A percentile compares a stretch with the other conserved stretches of the same genome.
Conservation (phyloP, 2,888 invertebrate species). For the Automeris io region DNA sequence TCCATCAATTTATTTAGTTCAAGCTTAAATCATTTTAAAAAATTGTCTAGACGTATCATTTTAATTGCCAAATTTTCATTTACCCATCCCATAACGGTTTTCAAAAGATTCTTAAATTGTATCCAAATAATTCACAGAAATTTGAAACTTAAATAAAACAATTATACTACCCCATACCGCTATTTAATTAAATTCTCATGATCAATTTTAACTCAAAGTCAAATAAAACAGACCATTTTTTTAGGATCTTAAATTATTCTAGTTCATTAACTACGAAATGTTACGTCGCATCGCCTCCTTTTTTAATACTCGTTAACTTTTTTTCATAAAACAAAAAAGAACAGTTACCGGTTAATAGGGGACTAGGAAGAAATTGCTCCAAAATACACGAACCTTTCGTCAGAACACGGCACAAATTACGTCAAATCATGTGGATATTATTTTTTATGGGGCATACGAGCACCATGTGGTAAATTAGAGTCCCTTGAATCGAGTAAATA, state of each 20-base stretch:
- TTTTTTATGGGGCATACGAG: constrained; percentile 54
- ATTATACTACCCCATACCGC: not conserved
- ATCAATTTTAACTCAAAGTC: constrained; percentile 8
- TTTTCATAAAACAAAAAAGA: constrained; percentile 41
- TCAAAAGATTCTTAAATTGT: too few relatives aligned
- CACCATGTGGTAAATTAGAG: constrained; percentile 73
- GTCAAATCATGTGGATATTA: constrained; percentile 69
- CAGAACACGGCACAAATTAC: constrained; percentile 68
- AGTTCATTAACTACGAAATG: constrained; percentile 32
- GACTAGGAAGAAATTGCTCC: constrained; percentile 53
- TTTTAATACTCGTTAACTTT: constrained; percentile 53
- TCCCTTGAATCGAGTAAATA: constrained; percentile 59
- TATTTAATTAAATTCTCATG: constrained; percentile 1
- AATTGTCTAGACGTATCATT: too few relatives aligned
- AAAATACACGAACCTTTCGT: constrained; percentile 66
- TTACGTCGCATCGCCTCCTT: constrained; percentile 28
- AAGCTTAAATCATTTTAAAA: too few relatives aligned
- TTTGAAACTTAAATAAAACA: too few relatives aligned
- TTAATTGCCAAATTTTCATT: too few relatives aligned
- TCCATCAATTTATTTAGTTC: too few relatives aligned
- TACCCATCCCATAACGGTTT: too few relatives aligned
- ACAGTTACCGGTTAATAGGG: constrained; percentile 63
- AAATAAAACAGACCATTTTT: constrained; percentile 11
- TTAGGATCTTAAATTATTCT: constrained; percentile 20
- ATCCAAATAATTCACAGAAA: too few relatives aligned